phyloP scores from a whole-genome alignment of 2,113 vertebrate species.

The Crotalus horridus region DNA sequence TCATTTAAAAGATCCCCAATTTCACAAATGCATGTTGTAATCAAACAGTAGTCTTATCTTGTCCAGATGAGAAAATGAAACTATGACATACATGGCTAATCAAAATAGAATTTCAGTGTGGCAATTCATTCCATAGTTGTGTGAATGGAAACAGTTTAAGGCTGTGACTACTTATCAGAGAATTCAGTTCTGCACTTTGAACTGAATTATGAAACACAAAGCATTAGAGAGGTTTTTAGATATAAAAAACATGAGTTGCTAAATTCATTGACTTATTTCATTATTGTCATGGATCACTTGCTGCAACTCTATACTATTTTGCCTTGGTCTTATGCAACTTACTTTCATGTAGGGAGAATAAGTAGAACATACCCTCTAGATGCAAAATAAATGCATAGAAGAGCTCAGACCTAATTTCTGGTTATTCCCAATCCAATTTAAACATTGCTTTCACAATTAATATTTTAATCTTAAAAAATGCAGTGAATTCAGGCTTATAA shows the following conservation, averaged over 20 bases:
- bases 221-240: background rate
- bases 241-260: background rate
- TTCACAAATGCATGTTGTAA: background rate
- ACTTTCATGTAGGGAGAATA: background rate
- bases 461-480: background rate
- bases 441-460: background rate
- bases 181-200: background rate
- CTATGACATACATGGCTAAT: conserved; percentile 11
- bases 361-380: background rate
- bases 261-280: background rate
- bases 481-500: background rate
- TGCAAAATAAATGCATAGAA: background rate
- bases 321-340: background rate
- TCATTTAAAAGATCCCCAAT: background rate
- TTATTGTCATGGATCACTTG: background rate
- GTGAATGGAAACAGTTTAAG: background rate
- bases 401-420: background rate
- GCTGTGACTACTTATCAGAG: background rate
- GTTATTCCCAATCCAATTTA: background rate
- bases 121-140: background rate
- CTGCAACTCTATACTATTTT: background rate
- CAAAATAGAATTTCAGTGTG: conserved; percentile 12
- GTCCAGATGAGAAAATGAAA: background rate
- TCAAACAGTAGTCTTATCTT: conserved; percentile 8
- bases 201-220: background rate